These are phyloP conservation scores for Sebastes fasciatus DNA, from an alignment of 2,113 vertebrate genomes.

Conservation along the genomic window DNA sequence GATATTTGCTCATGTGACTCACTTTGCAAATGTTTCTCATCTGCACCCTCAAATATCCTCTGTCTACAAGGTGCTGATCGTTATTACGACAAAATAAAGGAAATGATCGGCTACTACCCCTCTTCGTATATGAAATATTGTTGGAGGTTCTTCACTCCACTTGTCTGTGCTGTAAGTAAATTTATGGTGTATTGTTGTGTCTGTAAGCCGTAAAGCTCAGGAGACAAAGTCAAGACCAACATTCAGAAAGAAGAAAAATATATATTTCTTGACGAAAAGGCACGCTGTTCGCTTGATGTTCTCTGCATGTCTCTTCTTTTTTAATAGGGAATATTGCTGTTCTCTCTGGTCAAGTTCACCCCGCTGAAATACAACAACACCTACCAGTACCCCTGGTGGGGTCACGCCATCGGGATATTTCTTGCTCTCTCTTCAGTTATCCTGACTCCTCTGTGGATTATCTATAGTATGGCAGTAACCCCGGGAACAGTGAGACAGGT, in stretches of 20 bases:
- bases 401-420: constrained; percentile 14
- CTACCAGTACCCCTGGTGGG: constrained; percentile 40
- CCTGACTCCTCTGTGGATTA: constrained; percentile 21
- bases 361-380: constrained; percentile 35
- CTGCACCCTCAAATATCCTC: no score
- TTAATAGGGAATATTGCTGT: background rate
- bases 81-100: constrained; percentile 89
- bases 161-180: constrained; percentile 85
- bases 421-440: constrained; percentile 28
- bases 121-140: constrained; percentile 89
- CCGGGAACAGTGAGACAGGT: constrained; percentile 36
- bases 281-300: background rate
- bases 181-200: background rate
- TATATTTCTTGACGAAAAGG: background rate
- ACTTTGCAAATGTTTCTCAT: no score
- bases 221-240: background rate
- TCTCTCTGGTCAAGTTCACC: constrained; percentile 14
- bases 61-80: constrained; percentile 85
- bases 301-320: background rate
- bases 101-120: constrained; percentile 92
- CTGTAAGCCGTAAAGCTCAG: background rate
- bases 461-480: constrained; percentile 25
- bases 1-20: no score
- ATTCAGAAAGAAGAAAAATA: no score
- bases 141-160: constrained; percentile 89